Evolutionary conservation across 2,888 invertebrate genomes (phyloP).

Genomic region (Sympetrum striolatum): DNA sequence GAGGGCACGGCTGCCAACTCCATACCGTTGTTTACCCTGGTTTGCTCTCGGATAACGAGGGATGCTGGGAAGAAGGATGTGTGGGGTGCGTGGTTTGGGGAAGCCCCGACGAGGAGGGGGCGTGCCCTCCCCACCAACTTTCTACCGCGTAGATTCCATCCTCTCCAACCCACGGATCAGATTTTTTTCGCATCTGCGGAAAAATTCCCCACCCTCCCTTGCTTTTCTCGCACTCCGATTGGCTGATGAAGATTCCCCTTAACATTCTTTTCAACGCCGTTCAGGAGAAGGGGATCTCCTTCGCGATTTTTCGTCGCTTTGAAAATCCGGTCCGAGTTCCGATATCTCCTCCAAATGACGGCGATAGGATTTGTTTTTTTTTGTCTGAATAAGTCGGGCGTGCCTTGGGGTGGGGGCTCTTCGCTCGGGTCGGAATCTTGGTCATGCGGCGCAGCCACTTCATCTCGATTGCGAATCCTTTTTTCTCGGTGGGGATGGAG

Average conservation of each 20-base stretch:
- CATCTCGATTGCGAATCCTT: background rate
- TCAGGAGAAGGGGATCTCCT: background rate
- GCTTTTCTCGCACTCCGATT: background rate
- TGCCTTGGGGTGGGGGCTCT: background rate
- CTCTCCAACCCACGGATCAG: background rate
- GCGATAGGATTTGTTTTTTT: background rate
- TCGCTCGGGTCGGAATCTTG: background rate
- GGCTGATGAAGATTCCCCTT: background rate
- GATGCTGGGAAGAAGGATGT: background rate
- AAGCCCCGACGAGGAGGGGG: background rate
- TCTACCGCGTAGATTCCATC: background rate
- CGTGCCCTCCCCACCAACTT: background rate
- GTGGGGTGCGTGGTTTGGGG: background rate
- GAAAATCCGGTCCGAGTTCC: background rate
- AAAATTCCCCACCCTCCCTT: background rate
- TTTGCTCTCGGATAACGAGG: constrained; percentile 33
- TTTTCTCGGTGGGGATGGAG: background rate
- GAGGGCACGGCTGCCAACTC: background rate
- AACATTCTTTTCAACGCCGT: background rate
- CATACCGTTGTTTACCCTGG: constrained; percentile 38
- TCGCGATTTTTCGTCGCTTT: background rate
- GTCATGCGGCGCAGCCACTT: background rate
- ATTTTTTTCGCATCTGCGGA: background rate
- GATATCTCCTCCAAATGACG: background rate
- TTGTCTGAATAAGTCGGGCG: background rate